Evolutionary conservation across 2,888 invertebrate genomes (phyloP).

Genomic region (Drosophila mimetica): DNA sequence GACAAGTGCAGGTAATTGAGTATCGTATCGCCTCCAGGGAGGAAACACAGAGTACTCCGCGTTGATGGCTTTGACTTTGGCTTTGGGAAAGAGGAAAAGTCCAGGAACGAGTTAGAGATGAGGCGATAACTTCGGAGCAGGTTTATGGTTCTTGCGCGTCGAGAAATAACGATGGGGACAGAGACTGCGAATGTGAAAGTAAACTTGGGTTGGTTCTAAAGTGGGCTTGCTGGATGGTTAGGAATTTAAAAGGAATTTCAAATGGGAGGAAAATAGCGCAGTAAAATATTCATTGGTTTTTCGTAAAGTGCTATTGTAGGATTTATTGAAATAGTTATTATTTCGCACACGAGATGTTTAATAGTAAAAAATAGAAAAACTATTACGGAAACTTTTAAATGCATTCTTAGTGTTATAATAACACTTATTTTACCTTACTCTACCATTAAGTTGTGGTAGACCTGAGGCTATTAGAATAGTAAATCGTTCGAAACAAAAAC

Average conservation of each 20-base stretch:
- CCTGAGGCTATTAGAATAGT: too few species aligned
- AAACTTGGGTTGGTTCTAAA: conserved; percentile 1
- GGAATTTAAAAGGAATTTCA: background rate
- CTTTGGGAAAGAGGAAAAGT: conserved; percentile 13
- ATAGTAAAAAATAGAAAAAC: too few species aligned
- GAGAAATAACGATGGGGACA: background rate
- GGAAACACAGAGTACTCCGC: conserved; percentile 24
- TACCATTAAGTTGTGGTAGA: too few species aligned
- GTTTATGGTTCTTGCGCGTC: conserved; percentile 20
- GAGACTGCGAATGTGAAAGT: conserved; percentile 25
- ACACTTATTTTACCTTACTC: too few species aligned
- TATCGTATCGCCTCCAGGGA: conserved; percentile 31
- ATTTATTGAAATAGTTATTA: background rate
- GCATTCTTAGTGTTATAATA: too few species aligned
- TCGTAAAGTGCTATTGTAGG: background rate
- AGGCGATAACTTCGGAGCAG: conserved; percentile 22
- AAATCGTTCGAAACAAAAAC: too few species aligned
- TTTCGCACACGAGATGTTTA: background rate
- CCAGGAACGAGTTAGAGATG: conserved; percentile 16
- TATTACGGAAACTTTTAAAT: too few species aligned
- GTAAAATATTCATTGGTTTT: background rate
- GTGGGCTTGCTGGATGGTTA: background rate
- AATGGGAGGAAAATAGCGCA: background rate
- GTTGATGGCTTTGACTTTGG: conserved; percentile 29
- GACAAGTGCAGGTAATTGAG: conserved; percentile 45